Percentiles rank a stretch among this genome's conserved stretches.
These are phyloP conservation scores for Oeneis ivallda DNA, from an alignment of 2,888 invertebrate genomes.

Conservation along the genomic window DNA sequence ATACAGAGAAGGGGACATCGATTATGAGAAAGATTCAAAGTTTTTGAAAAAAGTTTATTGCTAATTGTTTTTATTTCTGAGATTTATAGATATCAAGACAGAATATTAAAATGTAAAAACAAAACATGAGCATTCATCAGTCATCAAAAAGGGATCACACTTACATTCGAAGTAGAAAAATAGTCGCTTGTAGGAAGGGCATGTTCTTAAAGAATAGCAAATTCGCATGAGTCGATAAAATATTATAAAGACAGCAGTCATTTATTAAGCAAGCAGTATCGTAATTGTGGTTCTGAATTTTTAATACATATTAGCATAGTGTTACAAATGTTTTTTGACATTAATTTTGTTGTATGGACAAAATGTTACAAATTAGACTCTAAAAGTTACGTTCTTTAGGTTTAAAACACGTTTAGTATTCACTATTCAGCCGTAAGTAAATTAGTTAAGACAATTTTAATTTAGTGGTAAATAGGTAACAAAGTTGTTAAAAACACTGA, in stretches of 20 bases:
- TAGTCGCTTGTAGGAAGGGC: slow-evolving; percentile 49
- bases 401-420: background rate
- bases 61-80: background rate
- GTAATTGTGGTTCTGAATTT: slow-evolving; percentile 45
- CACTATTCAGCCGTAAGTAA: slow-evolving; percentile 10
- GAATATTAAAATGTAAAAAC: slow-evolving; percentile 17
- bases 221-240: slow-evolving; percentile 50
- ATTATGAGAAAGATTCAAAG: slow-evolving; percentile 10
- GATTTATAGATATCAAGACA: slow-evolving; percentile 12
- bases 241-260: slow-evolving; percentile 57
- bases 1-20: slow-evolving; percentile 8
- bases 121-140: slow-evolving; percentile 31
- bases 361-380: too few species aligned
- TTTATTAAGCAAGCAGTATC: slow-evolving; percentile 58
- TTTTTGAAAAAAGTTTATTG: slow-evolving; percentile 1
- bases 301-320: background rate
- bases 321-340: too few species aligned
- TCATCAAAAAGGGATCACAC: slow-evolving; percentile 35
- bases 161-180: slow-evolving; percentile 51
- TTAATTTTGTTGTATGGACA: too few species aligned
- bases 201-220: slow-evolving; percentile 49
- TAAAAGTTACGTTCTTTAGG: too few species aligned
- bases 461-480: slow-evolving; percentile 27
- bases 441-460: slow-evolving; percentile 12
- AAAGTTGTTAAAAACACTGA: slow-evolving; percentile 27